Base-by-base conservation (phyloP, 1,140 invertebrate genomes). In the Centruroides vittatus region DNA sequence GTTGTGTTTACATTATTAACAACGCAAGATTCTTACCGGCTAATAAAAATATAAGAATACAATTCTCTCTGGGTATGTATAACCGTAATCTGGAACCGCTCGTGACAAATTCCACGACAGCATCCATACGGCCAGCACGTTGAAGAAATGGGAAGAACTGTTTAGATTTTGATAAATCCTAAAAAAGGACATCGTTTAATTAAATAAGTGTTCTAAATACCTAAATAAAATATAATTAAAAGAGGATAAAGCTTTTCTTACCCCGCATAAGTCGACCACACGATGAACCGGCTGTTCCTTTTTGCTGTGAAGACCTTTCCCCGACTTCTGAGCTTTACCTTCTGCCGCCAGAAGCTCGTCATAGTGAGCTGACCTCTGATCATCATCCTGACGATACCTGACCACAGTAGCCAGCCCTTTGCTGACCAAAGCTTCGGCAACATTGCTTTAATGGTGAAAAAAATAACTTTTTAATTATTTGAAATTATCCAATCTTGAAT, bases 281-380 rank as follows among this genome's bases (percentile, higher is more conserved):
- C 89, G 83, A 69, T 93, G 84, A 58, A 75, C 75, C 2, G 87
- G 85, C 8, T 3, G 34, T 56, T 91, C 87, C 74, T 94, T 93
- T 71, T 92, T 92, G 10, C 84, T 82, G 68, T 91, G 85, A 11
- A 95, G 69, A 47, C 93, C 92, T 66, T 90, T 82, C 13, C 78
- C 77, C 3, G 84, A 84, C 74, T 98, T 97, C 54, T 83, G 80
- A 2, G 96, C 96, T 71, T 94, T 91, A 12, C 82, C 81, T 78
- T 99, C 95, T 7, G 96, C 95, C 64, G 88, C 85, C 49, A 95
- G 74, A n/a, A 99, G 76, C 54, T 89, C 85, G 73, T 98, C 94
- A 73, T 98, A 99, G 58, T 87, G 84, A 2, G 88, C 86, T 35
- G 94, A 95, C 61, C 95, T 82, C 72, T 97, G 90, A 72, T 99